Evolutionary conservation across 2,113 vertebrate genomes (phyloP), one percentile per base, ranked within the genome.

Genomic region (Condylura cristata): DNA sequence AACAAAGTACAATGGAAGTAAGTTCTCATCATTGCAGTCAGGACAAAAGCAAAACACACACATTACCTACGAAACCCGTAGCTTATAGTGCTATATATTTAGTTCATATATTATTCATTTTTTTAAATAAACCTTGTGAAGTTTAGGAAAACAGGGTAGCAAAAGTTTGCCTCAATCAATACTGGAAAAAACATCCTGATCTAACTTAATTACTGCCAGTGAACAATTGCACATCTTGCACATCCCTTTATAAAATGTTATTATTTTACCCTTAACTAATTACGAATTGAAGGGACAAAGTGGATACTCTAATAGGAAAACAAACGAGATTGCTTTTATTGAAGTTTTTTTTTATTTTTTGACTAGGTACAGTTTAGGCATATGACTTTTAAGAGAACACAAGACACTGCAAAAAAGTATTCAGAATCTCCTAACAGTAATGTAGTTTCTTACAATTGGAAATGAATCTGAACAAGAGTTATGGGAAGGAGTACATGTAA

Each of bases 11-110:
- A 56, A 37, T 37, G 30, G 68, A 96, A 91, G 63, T 83, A 95
- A 68, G 1, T 79, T 94, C 39, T 94, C 66, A 39, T 80, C 22
- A 32, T 39, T 87, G 34, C 30, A n/a, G n/a, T n/a, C n/a, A 65
- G 68, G 18, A 78, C 95, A 92, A 93, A 97, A 84, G 95, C 71
- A 58, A 88, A 83, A 79, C 13, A n/a, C 13, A 48, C 10, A 84
- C 20, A 90, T 39, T 30, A 32, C 2, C 32, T 51, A 70, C 17
- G 44, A 80, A 72, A 58, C 60, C 0, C 37, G 5, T 16, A 70
- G 13, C 18, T 94, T 53, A 65, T 0, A 34, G 32, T 39, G 37
- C 32, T 3, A 56, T 61, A 58, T 26, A 30, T 91, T 39, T 30
- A 44, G 18, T 60, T 66, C 76, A 5, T 44, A 28, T 39, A 71